Conservation (phyloP, 2,888 invertebrate genomes). For the Apodemia zela region DNA sequence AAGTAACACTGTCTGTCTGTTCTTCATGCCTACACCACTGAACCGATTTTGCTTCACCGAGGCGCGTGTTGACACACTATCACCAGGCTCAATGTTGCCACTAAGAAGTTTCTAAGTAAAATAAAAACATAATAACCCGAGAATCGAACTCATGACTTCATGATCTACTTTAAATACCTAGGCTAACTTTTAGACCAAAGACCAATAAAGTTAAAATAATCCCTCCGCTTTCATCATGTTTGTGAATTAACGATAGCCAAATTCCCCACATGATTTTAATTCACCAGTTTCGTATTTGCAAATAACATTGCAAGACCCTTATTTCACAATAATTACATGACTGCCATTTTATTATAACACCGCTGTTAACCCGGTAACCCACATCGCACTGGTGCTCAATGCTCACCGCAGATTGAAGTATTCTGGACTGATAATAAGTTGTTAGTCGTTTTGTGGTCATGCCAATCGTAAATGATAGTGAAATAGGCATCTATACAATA, state of each 20-base stretch:
- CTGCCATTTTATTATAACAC: conserved; percentile 3
- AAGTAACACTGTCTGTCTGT: too few species aligned
- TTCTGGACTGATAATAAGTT: not conserved
- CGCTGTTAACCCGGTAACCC: conserved; percentile 17
- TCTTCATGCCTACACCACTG: too few species aligned
- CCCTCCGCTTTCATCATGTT: not conserved
- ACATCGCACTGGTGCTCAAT: conserved; percentile 3
- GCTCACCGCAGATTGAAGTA: not conserved
- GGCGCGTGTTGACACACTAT: too few species aligned
- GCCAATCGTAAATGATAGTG: not conserved
- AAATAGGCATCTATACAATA: not conserved
- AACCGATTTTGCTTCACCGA: too few species aligned
- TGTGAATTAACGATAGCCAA: not conserved
- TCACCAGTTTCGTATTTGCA: conserved; percentile 4
- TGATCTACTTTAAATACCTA: too few species aligned
- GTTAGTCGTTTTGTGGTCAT: not conserved
- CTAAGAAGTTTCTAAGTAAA: too few species aligned
- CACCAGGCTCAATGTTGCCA: too few species aligned
- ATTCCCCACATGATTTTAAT: not conserved
- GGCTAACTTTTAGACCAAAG: too few species aligned
- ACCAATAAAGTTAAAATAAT: not conserved
- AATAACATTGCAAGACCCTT: not conserved
- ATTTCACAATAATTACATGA: not conserved
- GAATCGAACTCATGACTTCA: too few species aligned
- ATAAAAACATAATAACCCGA: too few species aligned